A percentile compares a stretch with the other conserved stretches of the same genome.
phyloP scores from a whole-genome alignment of 2,888 invertebrate species.

The Polyommatus icarus region DNA sequence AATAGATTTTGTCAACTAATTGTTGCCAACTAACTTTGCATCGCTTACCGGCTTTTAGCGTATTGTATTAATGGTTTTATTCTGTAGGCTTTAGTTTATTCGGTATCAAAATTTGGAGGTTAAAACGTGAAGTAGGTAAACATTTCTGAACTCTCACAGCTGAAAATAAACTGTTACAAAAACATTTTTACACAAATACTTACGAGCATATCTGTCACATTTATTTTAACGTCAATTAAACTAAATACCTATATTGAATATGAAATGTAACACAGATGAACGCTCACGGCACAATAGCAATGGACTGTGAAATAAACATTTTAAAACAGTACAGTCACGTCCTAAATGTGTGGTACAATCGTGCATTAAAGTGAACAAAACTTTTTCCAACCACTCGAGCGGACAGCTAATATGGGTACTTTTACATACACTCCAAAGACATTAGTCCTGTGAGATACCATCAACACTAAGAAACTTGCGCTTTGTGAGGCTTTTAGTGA shows the following conservation, averaged over 20 bases:
- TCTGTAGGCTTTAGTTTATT: background rate
- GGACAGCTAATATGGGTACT: background rate
- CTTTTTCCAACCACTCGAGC: background rate
- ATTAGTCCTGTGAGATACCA: constrained; percentile 28
- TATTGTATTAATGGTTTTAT: constrained; percentile 22
- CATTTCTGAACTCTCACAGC: background rate
- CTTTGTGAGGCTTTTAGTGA: constrained; percentile 15
- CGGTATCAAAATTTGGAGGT: background rate
- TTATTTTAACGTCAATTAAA: background rate
- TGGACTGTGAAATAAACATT: background rate
- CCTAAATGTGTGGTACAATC: background rate
- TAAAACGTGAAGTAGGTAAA: background rate
- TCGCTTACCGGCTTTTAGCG: constrained; percentile 39
- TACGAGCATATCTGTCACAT: background rate
- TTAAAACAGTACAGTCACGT: background rate
- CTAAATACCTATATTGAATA: background rate
- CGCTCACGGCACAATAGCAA: background rate
- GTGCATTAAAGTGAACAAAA: background rate
- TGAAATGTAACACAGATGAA: background rate
- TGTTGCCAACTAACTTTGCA: constrained; percentile 66
- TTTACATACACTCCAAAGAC: constrained; percentile 31
- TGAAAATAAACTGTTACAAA: background rate
- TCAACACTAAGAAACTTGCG: constrained; percentile 20
- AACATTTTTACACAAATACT: background rate
- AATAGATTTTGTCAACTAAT: constrained; percentile 72